phyloP scores from a whole-genome alignment of 2,113 vertebrate genomes.

The Callionymus lyra region DNA sequence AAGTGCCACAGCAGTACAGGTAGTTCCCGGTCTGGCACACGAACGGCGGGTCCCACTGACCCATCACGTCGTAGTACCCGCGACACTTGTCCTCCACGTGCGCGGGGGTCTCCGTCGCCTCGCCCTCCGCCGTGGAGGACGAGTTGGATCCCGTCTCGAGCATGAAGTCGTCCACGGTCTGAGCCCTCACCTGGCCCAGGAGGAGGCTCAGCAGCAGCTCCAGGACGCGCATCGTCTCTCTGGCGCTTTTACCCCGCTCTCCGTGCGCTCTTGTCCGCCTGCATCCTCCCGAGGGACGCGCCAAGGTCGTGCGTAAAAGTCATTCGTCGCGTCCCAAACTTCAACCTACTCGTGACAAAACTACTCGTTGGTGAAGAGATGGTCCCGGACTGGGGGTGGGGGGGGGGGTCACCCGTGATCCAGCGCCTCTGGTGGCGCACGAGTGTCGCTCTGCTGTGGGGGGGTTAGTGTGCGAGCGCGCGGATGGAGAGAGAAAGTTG shows the following conservation, averaged over 20 bases:
- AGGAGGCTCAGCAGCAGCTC: too few relatives aligned
- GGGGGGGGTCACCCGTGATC: too few relatives aligned
- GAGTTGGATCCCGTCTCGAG: conserved; percentile 79
- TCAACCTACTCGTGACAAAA: conserved; percentile 17
- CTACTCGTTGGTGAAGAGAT: too few relatives aligned
- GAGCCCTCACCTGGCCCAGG: conserved; percentile 79
- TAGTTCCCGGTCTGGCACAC: conserved; percentile 91
- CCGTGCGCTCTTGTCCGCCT: conserved; percentile 29
- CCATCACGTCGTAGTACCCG: conserved; percentile 98
- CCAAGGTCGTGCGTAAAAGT: conserved; percentile 50
- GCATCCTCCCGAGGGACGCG: conserved; percentile 33
- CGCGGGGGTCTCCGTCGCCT: conserved; percentile 72
- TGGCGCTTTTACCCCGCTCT: conserved; percentile 15
- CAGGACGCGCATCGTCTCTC: too few relatives aligned
- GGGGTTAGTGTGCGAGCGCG: conserved; percentile 16
- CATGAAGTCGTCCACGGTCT: conserved; percentile 75
- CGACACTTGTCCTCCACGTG: conserved; percentile 84
- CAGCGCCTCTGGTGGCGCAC: conserved; percentile 13
- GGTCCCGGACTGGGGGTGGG: too few relatives aligned
- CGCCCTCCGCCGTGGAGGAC: conserved; percentile 68
- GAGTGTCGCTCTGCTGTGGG: conserved; percentile 19
- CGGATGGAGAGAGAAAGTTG: conserved; percentile 8
- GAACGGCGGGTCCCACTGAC: conserved; percentile 97
- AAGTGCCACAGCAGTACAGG: conserved; percentile 98
- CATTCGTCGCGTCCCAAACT: conserved; percentile 20